Conservation (phyloP, 2,797 vertebrate species). For the Aviceda cuculoides region DNA sequence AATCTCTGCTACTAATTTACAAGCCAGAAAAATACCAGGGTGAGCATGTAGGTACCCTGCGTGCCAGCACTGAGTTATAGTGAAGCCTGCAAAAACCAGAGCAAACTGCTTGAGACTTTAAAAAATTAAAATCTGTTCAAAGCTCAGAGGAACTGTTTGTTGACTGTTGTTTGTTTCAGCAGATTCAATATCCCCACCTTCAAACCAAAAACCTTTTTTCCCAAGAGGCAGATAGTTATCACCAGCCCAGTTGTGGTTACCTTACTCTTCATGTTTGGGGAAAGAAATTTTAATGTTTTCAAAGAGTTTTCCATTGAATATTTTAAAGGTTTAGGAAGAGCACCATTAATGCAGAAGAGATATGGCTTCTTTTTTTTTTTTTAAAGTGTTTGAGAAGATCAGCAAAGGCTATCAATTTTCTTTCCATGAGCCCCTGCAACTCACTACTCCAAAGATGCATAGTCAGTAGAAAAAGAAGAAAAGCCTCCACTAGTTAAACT, state of each 20-base stretch:
- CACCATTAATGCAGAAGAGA: neutral
- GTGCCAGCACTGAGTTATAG: neutral
- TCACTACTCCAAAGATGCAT: neutral
- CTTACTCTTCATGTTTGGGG: neutral
- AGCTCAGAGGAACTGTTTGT: neutral
- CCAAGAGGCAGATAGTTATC: neutral
- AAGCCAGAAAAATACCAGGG: neutral
- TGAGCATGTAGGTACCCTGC: neutral
- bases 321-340: neutral
- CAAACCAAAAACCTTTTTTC: neutral
- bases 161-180: neutral
- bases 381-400: neutral
- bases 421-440: neutral
- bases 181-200: neutral
- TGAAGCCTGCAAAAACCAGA: neutral
- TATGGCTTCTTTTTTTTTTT: neutral
- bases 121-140: neutral
- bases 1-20: neutral
- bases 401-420: neutral
- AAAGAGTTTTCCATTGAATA: neutral
- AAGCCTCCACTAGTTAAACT: neutral
- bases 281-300: neutral
- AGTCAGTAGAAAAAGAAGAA: neutral
- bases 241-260: neutral
- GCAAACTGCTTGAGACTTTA: neutral